Evolutionary conservation across 1,140 invertebrate genomes (phyloP).

Genomic region (Vollenhovia emeryi): DNA sequence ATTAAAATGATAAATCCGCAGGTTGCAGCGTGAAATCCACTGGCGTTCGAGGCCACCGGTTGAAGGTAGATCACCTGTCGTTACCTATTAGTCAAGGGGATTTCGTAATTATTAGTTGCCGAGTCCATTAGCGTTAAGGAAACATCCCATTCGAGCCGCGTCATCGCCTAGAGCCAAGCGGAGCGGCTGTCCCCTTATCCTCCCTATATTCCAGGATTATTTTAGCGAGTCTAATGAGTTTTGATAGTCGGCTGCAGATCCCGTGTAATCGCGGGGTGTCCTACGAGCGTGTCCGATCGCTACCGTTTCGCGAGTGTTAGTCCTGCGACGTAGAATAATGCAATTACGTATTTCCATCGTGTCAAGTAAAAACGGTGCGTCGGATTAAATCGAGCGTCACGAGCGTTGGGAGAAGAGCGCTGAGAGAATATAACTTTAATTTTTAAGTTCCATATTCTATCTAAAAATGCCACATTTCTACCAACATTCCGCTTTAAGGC

Average conservation of each 20-base stretch:
- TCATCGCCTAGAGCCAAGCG: constrained; percentile 41
- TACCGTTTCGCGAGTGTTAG: neutral
- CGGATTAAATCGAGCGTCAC: neutral
- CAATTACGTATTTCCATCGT: neutral
- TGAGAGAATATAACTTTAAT: neutral
- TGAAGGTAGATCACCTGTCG: constrained; percentile 57
- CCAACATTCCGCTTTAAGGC: neutral
- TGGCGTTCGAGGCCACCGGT: neutral
- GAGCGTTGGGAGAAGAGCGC: neutral
- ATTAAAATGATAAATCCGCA: constrained; percentile 25
- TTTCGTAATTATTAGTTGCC: constrained; percentile 58
- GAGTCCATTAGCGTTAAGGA: constrained; percentile 57
- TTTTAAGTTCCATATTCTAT: neutral
- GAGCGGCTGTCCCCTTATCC: neutral
- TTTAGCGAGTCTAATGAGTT: constrained; percentile 50
- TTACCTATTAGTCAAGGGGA: constrained; percentile 63
- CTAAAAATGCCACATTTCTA: neutral
- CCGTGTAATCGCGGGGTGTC: constrained; percentile 22
- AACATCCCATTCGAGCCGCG: constrained; percentile 29
- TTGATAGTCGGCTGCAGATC: constrained; percentile 37
- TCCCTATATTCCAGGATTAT: constrained; percentile 10
- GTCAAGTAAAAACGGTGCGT: neutral
- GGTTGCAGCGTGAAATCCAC: neutral
- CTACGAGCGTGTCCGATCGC: neutral
- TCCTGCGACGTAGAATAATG: neutral